Percentiles rank a stretch among this genome's conserved stretches.
Evolutionary conservation across 2,113 vertebrate species (phyloP).

Genomic region (Sphyrna mokarran): DNA sequence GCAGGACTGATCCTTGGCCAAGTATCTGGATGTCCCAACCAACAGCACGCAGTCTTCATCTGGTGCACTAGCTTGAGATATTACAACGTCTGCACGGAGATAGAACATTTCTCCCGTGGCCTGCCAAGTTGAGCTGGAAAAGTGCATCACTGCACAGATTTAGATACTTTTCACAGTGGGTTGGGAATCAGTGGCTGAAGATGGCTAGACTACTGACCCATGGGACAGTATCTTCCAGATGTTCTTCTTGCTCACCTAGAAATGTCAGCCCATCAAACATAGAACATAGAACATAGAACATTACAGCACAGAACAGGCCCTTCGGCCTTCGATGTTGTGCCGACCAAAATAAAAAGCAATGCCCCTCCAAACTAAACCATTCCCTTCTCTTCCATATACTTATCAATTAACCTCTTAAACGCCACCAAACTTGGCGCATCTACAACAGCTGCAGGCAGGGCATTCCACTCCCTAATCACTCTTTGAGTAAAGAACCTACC

Average conservation of each 20-base stretch:
- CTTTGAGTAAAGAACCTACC: no score
- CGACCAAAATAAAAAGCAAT: no score
- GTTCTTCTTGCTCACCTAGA: not conserved
- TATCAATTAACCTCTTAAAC: no score
- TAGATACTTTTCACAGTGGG: not conserved
- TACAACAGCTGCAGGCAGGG: no score
- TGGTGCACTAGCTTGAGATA: not conserved
- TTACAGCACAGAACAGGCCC: no score
- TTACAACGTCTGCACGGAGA: not conserved
- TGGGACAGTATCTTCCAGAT: not conserved
- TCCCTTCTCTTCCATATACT: no score
- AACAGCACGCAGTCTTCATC: not conserved
- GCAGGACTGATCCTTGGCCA: not conserved
- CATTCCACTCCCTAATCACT: no score
- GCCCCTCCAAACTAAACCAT: no score
- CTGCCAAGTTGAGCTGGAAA: not conserved
- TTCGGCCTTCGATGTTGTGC: no score
- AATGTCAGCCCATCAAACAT: not conserved
- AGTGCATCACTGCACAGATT: not conserved
- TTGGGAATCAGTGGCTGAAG: not conserved
- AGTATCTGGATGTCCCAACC: not conserved
- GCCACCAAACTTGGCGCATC: no score
- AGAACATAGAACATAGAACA: no score
- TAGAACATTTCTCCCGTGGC: not conserved
- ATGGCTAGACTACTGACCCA: not conserved